Evolutionary conservation across 2,113 vertebrate genomes (phyloP), one percentile per base, ranked within the genome.

Genomic region (Parus major): DNA sequence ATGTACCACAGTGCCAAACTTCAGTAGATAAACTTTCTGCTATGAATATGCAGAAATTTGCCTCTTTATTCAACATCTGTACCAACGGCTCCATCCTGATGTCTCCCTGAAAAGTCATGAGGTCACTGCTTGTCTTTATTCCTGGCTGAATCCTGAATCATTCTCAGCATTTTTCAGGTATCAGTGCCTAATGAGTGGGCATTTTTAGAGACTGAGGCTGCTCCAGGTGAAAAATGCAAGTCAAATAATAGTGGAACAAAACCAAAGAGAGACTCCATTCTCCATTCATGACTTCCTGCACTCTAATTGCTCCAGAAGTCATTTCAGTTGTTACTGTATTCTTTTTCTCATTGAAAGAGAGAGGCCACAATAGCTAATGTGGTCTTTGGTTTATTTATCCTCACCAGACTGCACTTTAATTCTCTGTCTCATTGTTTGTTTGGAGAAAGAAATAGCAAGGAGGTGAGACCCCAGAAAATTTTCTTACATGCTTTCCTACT

Each of bases 351-450:
- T 29, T 90, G 33, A 66, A 73, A 78, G 68, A 73, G 28, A 73
- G 63, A 68, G 80, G 12, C 41, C 4, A 4, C 85, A 90, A 46
- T 56, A 70, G 46, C 27, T 83, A 42, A 47, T 88, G 31, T 70
- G 20, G 24, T 49, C 44, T 92, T 84, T 81, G 49, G 41, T 84
- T 97, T 93, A 85, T 94, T 86, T 93, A 15, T 31, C 80, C 64
- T 82, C 35, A 28, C 49, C 52, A 93, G 57, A 55, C 0, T 39
- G 73, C 18, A 52, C 25, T 82, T 80, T 39, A 66, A 76, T 82
- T 88, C 24, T 84, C 52, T 46, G 1, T 46, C 16, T 76, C 20
- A 39, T n/a, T 95, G 61, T 91, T 95, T 91, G 42, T 28, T 84
- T 68, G 15, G 53, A 78, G 49, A 93, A 91, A 95, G 20, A 24